phyloP scores from a whole-genome alignment of 2,113 vertebrate species.

The Tetraodon nigroviridis region DNA sequence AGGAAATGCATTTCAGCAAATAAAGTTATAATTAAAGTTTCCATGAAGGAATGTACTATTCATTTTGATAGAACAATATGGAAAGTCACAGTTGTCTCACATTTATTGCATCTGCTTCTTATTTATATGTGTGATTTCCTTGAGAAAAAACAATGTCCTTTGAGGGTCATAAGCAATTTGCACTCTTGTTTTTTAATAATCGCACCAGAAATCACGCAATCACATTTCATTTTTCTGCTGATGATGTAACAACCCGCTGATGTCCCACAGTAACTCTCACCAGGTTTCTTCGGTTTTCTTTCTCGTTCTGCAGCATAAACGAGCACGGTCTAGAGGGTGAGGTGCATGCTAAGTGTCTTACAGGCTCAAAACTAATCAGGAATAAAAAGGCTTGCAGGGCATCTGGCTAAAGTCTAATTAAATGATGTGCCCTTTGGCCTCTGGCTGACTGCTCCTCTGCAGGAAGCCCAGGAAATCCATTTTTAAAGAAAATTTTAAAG shows the following conservation, averaged over 20 bases:
- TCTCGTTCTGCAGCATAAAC: slow-evolving; percentile 12
- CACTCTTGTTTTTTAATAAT: slow-evolving; percentile 2
- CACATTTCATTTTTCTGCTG: slow-evolving; percentile 3
- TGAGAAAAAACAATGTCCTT: not conserved
- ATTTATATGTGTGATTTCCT: not conserved
- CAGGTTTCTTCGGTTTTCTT: slow-evolving; percentile 23
- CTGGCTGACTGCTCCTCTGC: slow-evolving; percentile 35
- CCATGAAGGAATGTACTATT: not conserved
- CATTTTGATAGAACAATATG: not conserved
- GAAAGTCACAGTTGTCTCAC: not conserved
- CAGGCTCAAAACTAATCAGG: slow-evolving; percentile 51
- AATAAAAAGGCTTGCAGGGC: slow-evolving; percentile 44
- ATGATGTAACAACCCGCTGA: slow-evolving; percentile 14
- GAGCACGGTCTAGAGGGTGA: slow-evolving; percentile 33
- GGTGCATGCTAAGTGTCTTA: slow-evolving; percentile 48
- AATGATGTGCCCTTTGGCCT: slow-evolving; percentile 47
- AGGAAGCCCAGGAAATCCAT: slow-evolving; percentile 37
- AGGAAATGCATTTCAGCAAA: slow-evolving; percentile 25
- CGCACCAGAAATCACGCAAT: not conserved
- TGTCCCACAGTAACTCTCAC: slow-evolving; percentile 21
- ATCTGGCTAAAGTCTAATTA: slow-evolving; percentile 55
- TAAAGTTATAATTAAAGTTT: not conserved
- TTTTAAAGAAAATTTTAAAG: slow-evolving; percentile 55
- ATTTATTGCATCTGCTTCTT: not conserved
- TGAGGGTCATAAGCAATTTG: not conserved